These are phyloP conservation scores for Hemicentrotus pulcherrimus DNA, from an alignment of 35 echinoderm and acorn worm species.

Conservation along the genomic window DNA sequence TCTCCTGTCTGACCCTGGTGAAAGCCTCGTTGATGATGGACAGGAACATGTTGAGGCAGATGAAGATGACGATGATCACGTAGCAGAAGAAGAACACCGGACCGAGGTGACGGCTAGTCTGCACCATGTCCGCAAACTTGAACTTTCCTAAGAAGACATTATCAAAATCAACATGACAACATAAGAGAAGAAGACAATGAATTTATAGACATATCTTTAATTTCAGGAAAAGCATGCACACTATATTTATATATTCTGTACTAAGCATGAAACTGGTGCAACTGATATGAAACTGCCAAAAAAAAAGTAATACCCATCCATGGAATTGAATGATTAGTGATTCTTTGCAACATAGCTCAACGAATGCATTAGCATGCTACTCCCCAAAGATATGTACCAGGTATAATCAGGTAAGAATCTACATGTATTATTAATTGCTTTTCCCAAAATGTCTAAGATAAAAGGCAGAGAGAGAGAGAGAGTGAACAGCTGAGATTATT, in stretches of 20 bases:
- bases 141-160: slow-evolving; percentile 72
- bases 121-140: slow-evolving; percentile 76
- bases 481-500: too few species aligned
- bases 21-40: slow-evolving; percentile 95
- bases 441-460: too few species aligned
- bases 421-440: too few species aligned
- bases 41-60: slow-evolving; percentile 97
- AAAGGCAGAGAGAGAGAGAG: too few species aligned
- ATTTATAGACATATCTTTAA: neutral
- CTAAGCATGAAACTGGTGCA: too few species aligned
- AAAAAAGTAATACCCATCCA: too few species aligned
- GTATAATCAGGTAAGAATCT: too few species aligned
- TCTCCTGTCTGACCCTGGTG: slow-evolving; percentile 60
- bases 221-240: neutral
- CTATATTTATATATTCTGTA: neutral
- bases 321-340: too few species aligned
- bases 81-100: slow-evolving; percentile 93
- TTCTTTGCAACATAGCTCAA: too few species aligned
- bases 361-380: too few species aligned
- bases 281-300: too few species aligned
- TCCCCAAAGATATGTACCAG: too few species aligned
- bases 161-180: neutral
- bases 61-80: slow-evolving; percentile 88
- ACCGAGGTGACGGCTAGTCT: slow-evolving; percentile 63
- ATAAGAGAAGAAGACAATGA: neutral